Base-by-base conservation (phyloP, 2,113 vertebrate species). In the Phaetusa simplex region DNA sequence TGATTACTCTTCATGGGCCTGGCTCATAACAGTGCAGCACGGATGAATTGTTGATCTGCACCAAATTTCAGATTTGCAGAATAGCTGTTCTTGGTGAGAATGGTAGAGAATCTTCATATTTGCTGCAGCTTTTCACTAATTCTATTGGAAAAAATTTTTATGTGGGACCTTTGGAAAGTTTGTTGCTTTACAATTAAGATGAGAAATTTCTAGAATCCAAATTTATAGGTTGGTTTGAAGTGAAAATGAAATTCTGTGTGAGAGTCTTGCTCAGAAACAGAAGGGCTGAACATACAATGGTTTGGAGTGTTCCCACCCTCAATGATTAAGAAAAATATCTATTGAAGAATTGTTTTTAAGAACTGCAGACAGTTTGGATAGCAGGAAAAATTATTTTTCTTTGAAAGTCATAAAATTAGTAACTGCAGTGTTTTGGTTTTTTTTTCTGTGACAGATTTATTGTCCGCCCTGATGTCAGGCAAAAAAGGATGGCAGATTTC, bases 401-500 rank as follows among this genome's bases (percentile, higher is more conserved):
- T 8, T 56, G 12, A 53, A 8, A 83, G 30, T 66, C 16, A 20
- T 70, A 10, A 76, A 93, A 17, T 55, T 23, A 61, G 3, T 87
- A 71, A 91, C 88, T 83, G 16, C 34, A 74, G 12, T 32, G 52
- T 56, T 83, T 43, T 55, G 1, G 5, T 15, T 59, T 56, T 61
- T 61, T 47, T 65, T 43, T 38, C 45, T 82, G 8, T 77, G 73
- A 55, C 98, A 99, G 99, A 97, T 99, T 99, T 52, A 98, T 99
- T 96, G 99, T 99, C 5, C 99, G 99, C 53, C 99, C 98, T 18
- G 99, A 99, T 85, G 99, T 99, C 91, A 99, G 98, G 72, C 98
- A 98, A 96, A 99, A 98, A 94, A 96, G 98, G 88, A 98, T 99
- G 74, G 98, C 98, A 24, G 97, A 98, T 71, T 99, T 99, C 93